Evolutionary conservation across 1,140 invertebrate species (phyloP).

Genomic region (Armadillidium nasatum): DNA sequence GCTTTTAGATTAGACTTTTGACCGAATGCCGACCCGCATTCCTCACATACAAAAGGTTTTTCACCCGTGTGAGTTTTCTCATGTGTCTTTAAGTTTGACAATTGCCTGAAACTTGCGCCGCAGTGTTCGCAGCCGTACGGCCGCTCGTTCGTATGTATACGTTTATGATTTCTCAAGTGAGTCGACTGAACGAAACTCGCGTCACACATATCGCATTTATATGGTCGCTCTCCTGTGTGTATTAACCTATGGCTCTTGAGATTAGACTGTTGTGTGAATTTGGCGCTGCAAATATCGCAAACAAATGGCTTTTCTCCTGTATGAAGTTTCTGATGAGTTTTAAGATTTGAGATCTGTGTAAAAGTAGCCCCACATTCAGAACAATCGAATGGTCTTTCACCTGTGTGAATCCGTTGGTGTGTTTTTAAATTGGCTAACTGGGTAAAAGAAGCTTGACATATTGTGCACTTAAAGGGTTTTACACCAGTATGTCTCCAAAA

Average conservation of each 20-base stretch:
- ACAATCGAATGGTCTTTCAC: constrained; percentile 42
- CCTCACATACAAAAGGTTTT: constrained; percentile 58
- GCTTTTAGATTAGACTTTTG: constrained; percentile 54
- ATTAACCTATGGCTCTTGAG: constrained; percentile 44
- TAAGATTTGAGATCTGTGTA: constrained; percentile 42
- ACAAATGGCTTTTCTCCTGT: constrained; percentile 55
- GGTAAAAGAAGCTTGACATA: constrained; percentile 49
- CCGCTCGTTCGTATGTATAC: constrained; percentile 49
- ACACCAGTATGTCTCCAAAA: constrained; percentile 46
- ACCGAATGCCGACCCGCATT: constrained; percentile 64
- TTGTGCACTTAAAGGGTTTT: constrained; percentile 46
- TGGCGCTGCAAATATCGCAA: constrained; percentile 58
- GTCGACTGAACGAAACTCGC: constrained; percentile 43
- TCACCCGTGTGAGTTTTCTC: constrained; percentile 57
- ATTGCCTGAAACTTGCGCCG: constrained; percentile 44
- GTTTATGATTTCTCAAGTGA: constrained; percentile 43
- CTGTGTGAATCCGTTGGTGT: constrained; percentile 43
- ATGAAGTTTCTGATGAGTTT: constrained; percentile 46
- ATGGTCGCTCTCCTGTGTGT: constrained; percentile 48
- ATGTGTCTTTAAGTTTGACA: constrained; percentile 47
- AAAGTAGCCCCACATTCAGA: constrained; percentile 41
- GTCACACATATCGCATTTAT: constrained; percentile 54
- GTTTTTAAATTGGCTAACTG: constrained; percentile 45
- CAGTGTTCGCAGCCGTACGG: constrained; percentile 44
- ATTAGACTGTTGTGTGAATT: constrained; percentile 46